Conservation (phyloP, 2,113 vertebrate species). For the Malurus cyaneus region DNA sequence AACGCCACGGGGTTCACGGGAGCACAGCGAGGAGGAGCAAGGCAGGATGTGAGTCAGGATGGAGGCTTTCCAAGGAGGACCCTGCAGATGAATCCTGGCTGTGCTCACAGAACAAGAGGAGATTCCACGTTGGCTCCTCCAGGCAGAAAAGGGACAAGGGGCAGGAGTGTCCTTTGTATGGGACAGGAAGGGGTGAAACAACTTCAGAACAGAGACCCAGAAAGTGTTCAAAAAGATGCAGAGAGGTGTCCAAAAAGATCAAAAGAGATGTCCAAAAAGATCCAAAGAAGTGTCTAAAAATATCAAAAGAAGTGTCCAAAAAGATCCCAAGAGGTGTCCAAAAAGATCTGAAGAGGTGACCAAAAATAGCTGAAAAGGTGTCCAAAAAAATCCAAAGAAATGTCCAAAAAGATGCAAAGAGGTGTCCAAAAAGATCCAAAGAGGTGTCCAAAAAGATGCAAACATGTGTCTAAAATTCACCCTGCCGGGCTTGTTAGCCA, state of each 20-base stretch:
- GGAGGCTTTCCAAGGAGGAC: slow-evolving; percentile 26
- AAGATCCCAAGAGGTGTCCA: too few species aligned
- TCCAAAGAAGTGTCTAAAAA: too few species aligned
- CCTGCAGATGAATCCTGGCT: slow-evolving; percentile 1
- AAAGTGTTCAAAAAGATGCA: background rate
- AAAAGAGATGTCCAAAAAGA: too few species aligned
- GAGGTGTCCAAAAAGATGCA: background rate
- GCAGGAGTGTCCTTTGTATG: background rate
- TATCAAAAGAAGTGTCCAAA: too few species aligned
- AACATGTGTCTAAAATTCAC: rapidly evolving
- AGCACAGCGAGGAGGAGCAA: background rate
- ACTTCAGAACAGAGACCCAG: background rate
- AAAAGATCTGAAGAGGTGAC: too few species aligned
- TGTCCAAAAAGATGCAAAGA: too few species aligned
- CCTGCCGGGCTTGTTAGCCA: background rate
- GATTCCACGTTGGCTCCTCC: background rate
- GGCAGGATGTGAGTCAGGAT: slow-evolving; percentile 48
- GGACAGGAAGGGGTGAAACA: background rate
- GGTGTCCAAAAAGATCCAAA: too few species aligned
- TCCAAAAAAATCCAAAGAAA: too few species aligned
- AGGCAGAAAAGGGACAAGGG: background rate
- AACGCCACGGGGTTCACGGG: rapidly evolving
- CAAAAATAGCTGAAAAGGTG: too few species aligned
- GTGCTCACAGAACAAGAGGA: background rate
- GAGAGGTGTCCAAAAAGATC: too few species aligned